A percentile compares a stretch with the other conserved stretches of the same genome.
phyloP scores from a whole-genome alignment of 2,888 invertebrate species.

The Bombylius major region DNA sequence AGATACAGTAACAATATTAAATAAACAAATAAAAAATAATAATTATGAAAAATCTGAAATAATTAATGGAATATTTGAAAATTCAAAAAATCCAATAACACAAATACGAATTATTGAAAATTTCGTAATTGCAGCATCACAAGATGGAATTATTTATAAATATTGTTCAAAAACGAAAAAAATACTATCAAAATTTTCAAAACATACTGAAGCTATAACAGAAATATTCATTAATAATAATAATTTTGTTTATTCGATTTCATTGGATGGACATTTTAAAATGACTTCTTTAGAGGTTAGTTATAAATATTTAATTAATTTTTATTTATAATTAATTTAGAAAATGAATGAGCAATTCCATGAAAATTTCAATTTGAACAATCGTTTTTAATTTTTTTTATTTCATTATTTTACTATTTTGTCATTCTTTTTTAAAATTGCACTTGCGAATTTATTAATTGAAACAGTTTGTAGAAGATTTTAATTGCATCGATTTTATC shows the following conservation, averaged over 20 bases:
- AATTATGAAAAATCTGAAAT: not conserved
- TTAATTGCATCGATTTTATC: too few relatives aligned
- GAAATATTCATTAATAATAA: slow-evolving; percentile 26
- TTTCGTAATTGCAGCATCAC: slow-evolving; percentile 29
- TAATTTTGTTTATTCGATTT: slow-evolving; percentile 27
- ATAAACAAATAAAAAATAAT: too few relatives aligned
- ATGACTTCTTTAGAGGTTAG: slow-evolving; percentile 30
- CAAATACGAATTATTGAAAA: slow-evolving; percentile 25
- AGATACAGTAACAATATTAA: too few relatives aligned
- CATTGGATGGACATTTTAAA: slow-evolving; percentile 32
- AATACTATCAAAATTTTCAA: slow-evolving; percentile 26
- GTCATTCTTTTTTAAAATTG: too few relatives aligned
- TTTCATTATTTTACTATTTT: too few relatives aligned
- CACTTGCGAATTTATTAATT: too few relatives aligned
- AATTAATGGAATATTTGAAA: not conserved
- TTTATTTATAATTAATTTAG: too few relatives aligned
- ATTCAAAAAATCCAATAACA: not conserved
- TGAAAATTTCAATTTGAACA: too few relatives aligned
- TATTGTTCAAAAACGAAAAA: slow-evolving; percentile 25
- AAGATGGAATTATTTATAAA: slow-evolving; percentile 32
- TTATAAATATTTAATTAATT: not conserved
- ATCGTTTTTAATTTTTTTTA: too few relatives aligned
- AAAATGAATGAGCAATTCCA: too few relatives aligned
- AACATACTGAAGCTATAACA: slow-evolving; percentile 33
- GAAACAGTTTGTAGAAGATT: too few relatives aligned